phyloP scores from a whole-genome alignment of 1,140 invertebrate genomes.

The Magallana angulata region DNA sequence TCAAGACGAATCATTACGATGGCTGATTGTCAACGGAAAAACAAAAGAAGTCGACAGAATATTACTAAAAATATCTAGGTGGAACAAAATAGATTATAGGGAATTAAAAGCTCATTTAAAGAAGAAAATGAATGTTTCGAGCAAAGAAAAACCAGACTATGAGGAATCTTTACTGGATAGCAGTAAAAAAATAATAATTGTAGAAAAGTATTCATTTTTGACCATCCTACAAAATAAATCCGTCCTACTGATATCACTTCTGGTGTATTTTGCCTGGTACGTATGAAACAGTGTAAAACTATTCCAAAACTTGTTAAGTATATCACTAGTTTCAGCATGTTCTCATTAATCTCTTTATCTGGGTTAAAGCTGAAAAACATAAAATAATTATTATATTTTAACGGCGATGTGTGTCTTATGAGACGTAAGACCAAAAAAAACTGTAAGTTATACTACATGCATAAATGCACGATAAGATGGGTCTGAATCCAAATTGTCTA shows the following conservation, averaged over 20 bases:
- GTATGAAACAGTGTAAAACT: not conserved
- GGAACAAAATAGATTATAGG: constrained; percentile 57
- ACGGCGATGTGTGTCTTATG: too few species aligned
- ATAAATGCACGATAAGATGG: too few species aligned
- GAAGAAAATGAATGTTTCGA: not conserved
- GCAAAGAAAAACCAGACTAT: not conserved
- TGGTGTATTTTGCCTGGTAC: constrained; percentile 28
- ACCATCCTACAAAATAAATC: constrained; percentile 7
- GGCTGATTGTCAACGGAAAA: constrained; percentile 68
- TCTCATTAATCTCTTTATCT: too few species aligned
- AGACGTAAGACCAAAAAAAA: too few species aligned
- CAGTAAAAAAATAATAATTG: too few species aligned
- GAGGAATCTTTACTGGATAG: not conserved
- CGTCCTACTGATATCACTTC: not conserved
- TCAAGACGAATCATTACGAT: constrained; percentile 70
- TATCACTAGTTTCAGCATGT: too few species aligned
- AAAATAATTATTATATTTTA: too few species aligned
- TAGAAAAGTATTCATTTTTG: not conserved
- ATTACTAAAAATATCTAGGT: constrained; percentile 65
- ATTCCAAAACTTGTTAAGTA: too few species aligned
- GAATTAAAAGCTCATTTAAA: constrained; percentile 11
- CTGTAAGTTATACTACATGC: too few species aligned
- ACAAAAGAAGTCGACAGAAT: constrained; percentile 46
- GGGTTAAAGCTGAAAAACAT: too few species aligned
- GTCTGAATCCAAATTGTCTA: too few species aligned